Evolutionary conservation across 2,113 vertebrate genomes (phyloP).

Genomic region (Phoxinus phoxinus): DNA sequence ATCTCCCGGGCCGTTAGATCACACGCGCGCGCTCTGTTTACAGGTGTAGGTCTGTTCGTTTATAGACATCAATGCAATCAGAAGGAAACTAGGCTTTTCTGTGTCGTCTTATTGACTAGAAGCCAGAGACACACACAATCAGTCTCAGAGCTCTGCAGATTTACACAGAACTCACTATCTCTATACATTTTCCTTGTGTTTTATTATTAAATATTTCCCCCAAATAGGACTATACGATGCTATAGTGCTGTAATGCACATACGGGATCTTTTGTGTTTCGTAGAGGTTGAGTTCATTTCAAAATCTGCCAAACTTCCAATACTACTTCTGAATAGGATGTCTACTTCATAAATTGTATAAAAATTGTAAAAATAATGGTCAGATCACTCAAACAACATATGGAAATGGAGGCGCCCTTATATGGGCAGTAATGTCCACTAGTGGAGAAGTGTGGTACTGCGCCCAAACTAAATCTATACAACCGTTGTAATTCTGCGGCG

Average conservation of each 20-base stretch:
- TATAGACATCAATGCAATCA: slow-evolving; percentile 76
- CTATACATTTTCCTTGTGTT: background rate
- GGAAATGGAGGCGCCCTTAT: too few relatives aligned
- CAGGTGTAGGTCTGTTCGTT: slow-evolving; percentile 72
- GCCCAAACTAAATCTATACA: too few relatives aligned
- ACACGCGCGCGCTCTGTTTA: slow-evolving; percentile 67
- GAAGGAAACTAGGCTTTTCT: background rate
- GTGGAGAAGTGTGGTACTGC: too few relatives aligned
- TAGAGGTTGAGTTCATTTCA: too few relatives aligned
- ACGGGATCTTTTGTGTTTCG: too few relatives aligned
- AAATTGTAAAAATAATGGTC: too few relatives aligned
- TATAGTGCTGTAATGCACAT: too few relatives aligned
- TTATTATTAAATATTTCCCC: background rate
- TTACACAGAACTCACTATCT: background rate
- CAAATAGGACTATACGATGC: background rate
- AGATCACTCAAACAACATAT: too few relatives aligned
- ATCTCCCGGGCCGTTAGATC: slow-evolving; percentile 74
- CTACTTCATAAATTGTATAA: too few relatives aligned
- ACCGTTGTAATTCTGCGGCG: background rate
- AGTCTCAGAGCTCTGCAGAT: background rate
- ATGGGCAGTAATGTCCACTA: too few relatives aligned
- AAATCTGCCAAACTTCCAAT: too few relatives aligned
- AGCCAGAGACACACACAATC: background rate
- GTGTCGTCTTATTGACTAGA: background rate
- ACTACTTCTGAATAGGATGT: too few relatives aligned